phyloP scores from a whole-genome alignment of 1,140 invertebrate species.

The Drosophila auraria region DNA sequence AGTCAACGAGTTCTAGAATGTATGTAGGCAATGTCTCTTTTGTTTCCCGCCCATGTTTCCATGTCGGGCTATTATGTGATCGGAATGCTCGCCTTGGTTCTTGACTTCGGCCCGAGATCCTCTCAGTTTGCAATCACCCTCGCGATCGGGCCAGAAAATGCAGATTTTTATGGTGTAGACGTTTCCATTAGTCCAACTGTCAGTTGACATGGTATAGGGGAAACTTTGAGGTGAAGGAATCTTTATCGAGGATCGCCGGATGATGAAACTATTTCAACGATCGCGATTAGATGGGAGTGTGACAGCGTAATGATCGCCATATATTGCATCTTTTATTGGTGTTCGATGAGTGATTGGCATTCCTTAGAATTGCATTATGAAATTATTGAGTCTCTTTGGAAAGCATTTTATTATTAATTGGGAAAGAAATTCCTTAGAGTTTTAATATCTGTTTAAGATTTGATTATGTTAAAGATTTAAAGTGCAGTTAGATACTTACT shows the following conservation, averaged over 20 bases:
- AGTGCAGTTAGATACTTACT: too few species aligned
- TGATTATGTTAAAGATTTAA: too few species aligned
- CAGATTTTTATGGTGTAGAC: conserved; percentile 24
- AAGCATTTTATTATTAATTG: too few species aligned
- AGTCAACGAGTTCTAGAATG: conserved; percentile 48
- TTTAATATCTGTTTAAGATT: background rate
- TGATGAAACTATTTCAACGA: conserved; percentile 27
- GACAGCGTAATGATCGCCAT: conserved; percentile 3
- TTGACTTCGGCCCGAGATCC: conserved; percentile 3
- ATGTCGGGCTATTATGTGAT: conserved; percentile 37
- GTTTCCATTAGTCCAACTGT: conserved; percentile 51
- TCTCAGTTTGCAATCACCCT: background rate
- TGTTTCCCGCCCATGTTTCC: conserved; percentile 26
- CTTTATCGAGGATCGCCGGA: conserved; percentile 5
- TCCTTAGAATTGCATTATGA: background rate
- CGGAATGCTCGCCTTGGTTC: conserved; percentile 25
- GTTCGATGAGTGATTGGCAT: conserved; percentile 2
- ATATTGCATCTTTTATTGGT: background rate
- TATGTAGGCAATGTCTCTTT: conserved; percentile 41
- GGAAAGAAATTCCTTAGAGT: background rate
- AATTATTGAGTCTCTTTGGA: background rate
- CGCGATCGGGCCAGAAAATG: conserved; percentile 23
- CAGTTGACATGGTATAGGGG: conserved; percentile 44
- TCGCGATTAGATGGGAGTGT: conserved; percentile 12
- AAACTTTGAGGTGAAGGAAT: conserved; percentile 13